Base-by-base conservation (phyloP, 2,888 invertebrate genomes). In the Oscheius onirici region DNA sequence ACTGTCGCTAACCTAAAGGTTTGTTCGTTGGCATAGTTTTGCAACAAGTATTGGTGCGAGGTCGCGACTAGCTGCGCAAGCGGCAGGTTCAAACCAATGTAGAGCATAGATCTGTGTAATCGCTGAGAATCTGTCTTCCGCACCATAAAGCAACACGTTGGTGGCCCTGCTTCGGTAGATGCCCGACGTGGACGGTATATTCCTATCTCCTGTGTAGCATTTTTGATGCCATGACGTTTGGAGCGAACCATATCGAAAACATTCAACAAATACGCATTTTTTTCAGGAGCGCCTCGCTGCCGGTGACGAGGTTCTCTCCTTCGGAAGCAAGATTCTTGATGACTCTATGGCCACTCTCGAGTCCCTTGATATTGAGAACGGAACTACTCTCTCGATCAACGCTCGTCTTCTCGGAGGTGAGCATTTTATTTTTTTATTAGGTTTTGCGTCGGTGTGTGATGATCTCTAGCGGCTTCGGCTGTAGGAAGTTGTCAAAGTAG, bases 381-480 rank as follows among this genome's bases (percentile, higher is more conserved):
- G 80, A 55, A 72, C 84, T 51, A 81, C 84, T 70, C 75, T 85
- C 55, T 79, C 79, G 72, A 69, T 82, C 77, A 83, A 82, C 74
- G 84, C 79, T 70, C 79, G 83, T 63, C 81, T 85, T 75, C 83
- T 85, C 80, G 85, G 85, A 83, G 85, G 84, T 83, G 57, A 60
- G 3, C 0, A 43, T 43, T 60, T 5, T n/a, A n/a, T 46, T 46
- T 0, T 10, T 46, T 46, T 46, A n/a, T 55, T 52, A 3, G 11
- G 8, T 69, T 46, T 15, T 17, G 46, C 20, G 26, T 55, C 34
- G 55, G 55, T 55, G 57, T 43, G 71, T 17, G 70, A 70, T 55
- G n/a, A 17, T 55, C 2, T 55, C 34, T 26, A 34, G 17, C 17
- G 34, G 28, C 26, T 55, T 34, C 26, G 28, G 55, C 28, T 26